Percentiles rank a stretch among this genome's conserved stretches.
phyloP scores from a whole-genome alignment of 2,113 vertebrate species.

The Hippocampus mohnikei region DNA sequence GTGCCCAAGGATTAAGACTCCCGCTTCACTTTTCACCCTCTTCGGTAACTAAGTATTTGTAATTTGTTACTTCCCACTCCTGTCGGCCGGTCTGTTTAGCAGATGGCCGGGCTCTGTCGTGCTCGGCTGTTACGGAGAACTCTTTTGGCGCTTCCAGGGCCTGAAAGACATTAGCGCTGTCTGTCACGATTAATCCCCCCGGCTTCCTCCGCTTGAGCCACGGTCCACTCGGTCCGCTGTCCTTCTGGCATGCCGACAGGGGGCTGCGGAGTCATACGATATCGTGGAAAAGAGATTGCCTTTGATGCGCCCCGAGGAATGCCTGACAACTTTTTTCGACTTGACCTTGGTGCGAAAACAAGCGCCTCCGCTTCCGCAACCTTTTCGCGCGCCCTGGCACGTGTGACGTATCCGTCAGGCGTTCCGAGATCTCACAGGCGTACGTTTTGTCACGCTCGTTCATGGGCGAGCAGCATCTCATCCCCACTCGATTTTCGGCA shows the following conservation, averaged over 20 bases:
- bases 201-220: constrained; percentile 57
- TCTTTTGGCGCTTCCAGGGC: constrained; percentile 59
- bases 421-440: neutral
- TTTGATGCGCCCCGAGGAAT: constrained; percentile 55
- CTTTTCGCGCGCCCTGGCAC: constrained; percentile 28
- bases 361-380: constrained; percentile 47
- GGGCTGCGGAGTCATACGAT: constrained; percentile 55
- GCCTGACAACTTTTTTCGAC: constrained; percentile 57
- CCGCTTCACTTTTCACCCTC: neutral
- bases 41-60: neutral
- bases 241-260: constrained; percentile 41
- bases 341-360: constrained; percentile 59
- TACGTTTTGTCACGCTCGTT: neutral
- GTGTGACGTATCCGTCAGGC: constrained; percentile 9
- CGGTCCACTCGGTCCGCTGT: constrained; percentile 34
- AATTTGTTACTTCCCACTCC: constrained; percentile 9
- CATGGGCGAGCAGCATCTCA: neutral
- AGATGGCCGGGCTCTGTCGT: constrained; percentile 68
- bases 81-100: constrained; percentile 64
- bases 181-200: constrained; percentile 69
- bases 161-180: constrained; percentile 74
- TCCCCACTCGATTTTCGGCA: neutral
- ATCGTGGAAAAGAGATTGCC: constrained; percentile 57
- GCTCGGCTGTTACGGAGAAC: constrained; percentile 53
- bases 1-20: neutral